Conservation (phyloP, 2,797 vertebrate species). For the Sciurus carolinensis region DNA sequence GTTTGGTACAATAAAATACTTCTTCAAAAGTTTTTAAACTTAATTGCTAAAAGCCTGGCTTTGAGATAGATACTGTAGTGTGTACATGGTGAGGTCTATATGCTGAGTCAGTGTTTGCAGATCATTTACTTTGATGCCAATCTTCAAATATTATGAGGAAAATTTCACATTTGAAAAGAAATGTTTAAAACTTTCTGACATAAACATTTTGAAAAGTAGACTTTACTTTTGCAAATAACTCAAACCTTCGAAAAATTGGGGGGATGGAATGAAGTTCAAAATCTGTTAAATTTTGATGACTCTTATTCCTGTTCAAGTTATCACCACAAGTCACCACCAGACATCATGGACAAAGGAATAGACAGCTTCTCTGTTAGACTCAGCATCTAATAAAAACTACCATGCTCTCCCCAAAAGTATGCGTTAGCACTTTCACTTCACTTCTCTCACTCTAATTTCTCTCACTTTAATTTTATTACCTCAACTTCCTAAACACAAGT, state of each 20-base stretch:
- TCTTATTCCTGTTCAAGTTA: not conserved
- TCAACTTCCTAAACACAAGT: not conserved
- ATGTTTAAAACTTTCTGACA: not conserved
- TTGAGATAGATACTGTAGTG: not conserved
- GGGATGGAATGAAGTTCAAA: not conserved
- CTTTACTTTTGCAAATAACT: not conserved
- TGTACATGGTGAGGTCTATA: not conserved
- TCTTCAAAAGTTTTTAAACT: conserved; percentile 34
- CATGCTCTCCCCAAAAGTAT: not conserved
- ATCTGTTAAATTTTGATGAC: not conserved
- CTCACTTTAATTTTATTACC: conserved; percentile 18
- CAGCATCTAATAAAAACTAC: conserved; percentile 33
- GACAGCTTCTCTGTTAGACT: not conserved
- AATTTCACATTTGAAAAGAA: not conserved
- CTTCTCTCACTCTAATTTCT: not conserved
- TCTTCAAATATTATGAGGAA: conserved; percentile 50
- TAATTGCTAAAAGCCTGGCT: conserved; percentile 49
- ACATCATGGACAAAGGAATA: not conserved
- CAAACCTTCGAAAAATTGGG: not conserved
- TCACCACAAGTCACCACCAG: not conserved
- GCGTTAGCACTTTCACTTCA: not conserved
- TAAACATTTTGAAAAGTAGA: not conserved
- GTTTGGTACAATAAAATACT: not conserved
- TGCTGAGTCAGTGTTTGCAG: not conserved
- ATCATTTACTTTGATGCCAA: conserved; percentile 24